Base-by-base conservation (phyloP, 2,888 invertebrate species). In the Calephelis perditalis region DNA sequence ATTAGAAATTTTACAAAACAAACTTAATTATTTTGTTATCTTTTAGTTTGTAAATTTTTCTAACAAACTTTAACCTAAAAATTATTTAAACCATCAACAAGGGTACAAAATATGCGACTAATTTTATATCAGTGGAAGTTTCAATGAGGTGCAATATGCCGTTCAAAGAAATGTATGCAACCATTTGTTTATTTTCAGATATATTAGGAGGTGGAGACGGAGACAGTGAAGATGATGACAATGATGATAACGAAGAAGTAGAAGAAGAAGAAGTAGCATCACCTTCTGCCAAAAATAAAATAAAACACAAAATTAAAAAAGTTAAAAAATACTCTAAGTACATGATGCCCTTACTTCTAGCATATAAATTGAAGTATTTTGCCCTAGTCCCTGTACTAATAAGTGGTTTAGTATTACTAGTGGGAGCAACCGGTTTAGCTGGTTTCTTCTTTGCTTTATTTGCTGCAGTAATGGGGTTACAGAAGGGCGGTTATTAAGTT, bases 361-460 rank as follows among this genome's bases (percentile, higher is more conserved):
- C 96, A 0, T 96, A 96, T 81, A 96, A 96, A 80, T 82, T 97
- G 75, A 96, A 96, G 78, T 96, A 95, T 79, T 92, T 96, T 70
- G 93, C 95, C 1, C 77, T 96, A 60, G 92, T 96, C 47, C 96
- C 96, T 0, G 91, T 96, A 0, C 79, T 96, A 77, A 91, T 96
- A 67, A 94, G 95, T 59, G 93, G 93, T 7, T 80, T 96, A 35
- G 85, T 96, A 1, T 83, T 97, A 8, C 79, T 97, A 57, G 93
- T 95, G 5, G 95, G 95, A 64, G 94, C 96, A 0, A 95, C 96
- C 0, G 95, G 96, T 15, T 79, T 96, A 63, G 96, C 96, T 26
- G 96, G 96, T 67, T 96, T 97, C 86, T 97, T 97, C 91, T 97
- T 96, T 77, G 96, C 96, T 0, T 84, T 97, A 11, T 96, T 97